A percentile compares a stretch with the other conserved stretches of the same genome.
These are phyloP conservation scores for Cancer borealis DNA, from an alignment of 2,888 invertebrate genomes.

Conservation along the genomic window DNA sequence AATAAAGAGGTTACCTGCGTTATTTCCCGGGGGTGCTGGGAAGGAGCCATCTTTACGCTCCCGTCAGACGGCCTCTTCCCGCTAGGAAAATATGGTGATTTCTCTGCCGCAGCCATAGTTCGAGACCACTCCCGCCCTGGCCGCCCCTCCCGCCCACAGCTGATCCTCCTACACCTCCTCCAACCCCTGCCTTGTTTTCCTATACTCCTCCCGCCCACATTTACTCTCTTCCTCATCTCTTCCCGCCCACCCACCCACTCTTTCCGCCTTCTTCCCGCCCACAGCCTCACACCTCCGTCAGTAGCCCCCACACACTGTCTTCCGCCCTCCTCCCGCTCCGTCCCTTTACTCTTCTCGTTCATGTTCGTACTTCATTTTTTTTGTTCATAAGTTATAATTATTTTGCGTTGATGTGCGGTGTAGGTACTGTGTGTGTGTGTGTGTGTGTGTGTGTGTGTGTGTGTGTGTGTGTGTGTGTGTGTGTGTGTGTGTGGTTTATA, in stretches of 20 bases:
- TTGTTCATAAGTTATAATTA: not conserved
- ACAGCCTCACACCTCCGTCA: not conserved
- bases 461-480: too few relatives aligned
- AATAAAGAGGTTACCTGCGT: not conserved
- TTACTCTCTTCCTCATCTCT: not conserved
- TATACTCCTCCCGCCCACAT: not conserved
- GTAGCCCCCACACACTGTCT: not conserved
- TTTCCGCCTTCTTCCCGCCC: not conserved
- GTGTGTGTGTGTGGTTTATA: too few relatives aligned
- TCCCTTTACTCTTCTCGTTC: not conserved
- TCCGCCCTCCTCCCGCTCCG: not conserved
- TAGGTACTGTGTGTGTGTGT: not conserved
- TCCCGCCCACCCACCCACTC: not conserved
- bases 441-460: not conserved
- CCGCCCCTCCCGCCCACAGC: not conserved
- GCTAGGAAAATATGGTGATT: slow-evolving; percentile 15
- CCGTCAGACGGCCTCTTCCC: not conserved
- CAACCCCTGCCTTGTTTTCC: not conserved
- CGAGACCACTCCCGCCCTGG: not conserved
- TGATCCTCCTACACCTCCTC: not conserved
- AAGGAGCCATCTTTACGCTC: not conserved
- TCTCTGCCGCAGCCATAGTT: not conserved
- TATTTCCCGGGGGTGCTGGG: slow-evolving; percentile 22
- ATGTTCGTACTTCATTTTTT: not conserved
- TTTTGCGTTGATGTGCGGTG: not conserved